Evolutionary conservation across 2,797 vertebrate species (phyloP).

Genomic region (Danio aesculapii): DNA sequence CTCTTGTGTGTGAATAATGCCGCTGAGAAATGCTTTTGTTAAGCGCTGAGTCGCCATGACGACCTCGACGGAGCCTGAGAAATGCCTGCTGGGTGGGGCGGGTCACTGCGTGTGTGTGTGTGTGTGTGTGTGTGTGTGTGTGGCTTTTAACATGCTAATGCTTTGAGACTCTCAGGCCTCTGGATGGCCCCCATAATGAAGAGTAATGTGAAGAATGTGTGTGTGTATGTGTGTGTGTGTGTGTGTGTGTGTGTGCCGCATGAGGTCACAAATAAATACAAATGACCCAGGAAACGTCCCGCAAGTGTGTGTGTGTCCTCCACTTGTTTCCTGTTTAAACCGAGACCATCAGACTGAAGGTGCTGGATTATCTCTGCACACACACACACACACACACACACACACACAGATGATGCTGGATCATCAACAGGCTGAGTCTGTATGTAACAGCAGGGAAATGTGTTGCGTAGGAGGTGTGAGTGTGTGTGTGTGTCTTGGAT

Average conservation of each 20-base stretch:
- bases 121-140: conserved; percentile 13
- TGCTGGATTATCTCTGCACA: background rate
- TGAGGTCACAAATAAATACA: conserved; percentile 63
- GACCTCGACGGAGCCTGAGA: conserved; percentile 82
- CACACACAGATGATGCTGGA: background rate
- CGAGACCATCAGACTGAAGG: background rate
- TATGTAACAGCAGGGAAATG: conserved; percentile 57
- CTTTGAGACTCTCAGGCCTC: conserved; percentile 60
- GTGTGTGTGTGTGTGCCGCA: conserved; percentile 51
- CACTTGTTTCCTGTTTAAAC: background rate
- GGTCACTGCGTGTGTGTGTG: conserved; percentile 16
- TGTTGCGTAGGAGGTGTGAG: conserved; percentile 73
- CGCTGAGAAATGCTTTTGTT: conserved; percentile 90
- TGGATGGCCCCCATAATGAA: conserved; percentile 60
- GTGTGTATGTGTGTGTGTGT: conserved; percentile 51
- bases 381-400: background rate
- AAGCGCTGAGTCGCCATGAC: conserved; percentile 85
- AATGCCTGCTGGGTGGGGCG: conserved; percentile 82
- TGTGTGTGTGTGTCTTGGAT: conserved; percentile 5
- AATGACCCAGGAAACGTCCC: conserved; percentile 53
- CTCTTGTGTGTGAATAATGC: conserved; percentile 79
- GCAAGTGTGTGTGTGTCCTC: background rate
- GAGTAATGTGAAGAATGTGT: conserved; percentile 70
- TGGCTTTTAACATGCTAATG: conserved; percentile 79
- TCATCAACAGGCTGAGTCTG: background rate